Evolutionary conservation across 2,113 vertebrate genomes (phyloP), one percentile per base, ranked within the genome.

Genomic region (Reinhardtius hippoglossoides): DNA sequence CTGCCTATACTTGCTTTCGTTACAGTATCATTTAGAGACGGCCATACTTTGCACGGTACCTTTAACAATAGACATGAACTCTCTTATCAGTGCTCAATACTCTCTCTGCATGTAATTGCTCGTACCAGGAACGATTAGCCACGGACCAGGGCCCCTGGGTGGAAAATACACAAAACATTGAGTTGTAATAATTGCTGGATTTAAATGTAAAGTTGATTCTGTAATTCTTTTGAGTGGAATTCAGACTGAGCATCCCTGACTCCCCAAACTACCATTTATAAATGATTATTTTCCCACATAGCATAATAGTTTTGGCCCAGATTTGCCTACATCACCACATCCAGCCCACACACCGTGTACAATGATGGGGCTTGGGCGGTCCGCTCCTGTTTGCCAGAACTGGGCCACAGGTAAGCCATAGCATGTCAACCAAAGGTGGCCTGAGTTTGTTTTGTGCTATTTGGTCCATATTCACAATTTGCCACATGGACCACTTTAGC

Each of bases 1-100:
- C 78, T 64, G 65, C 40, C 67, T 65, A 62, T 85, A 85, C 85
- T 84, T 86, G 58, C 71, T 80, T 87, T 68, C 24, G 74, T 79
- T 76, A 70, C 61, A 78, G 20, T 72, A 66, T 78, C 57, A 62
- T 74, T 84, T 16, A 78, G 35, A 63, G 37, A 54, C 50, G 48
- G 56, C 27, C 62, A 13, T 48, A 35, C 31, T 46, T 3, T 69
- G n/a, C 46, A 64, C 27, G 52, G 27, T 14, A 55, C 12, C 12
- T n/a, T n/a, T 57, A 66, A 75, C 20, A 65, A 13, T 16, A 50
- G 37, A 62, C 18, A 54, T 44, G 1, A 31, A 16, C 46, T 20
- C 7, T 31, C 6, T 24, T 58, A 24, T 35, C 0, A 1, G 31
- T n/a, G 21, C 40, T 54, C n/a, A 20, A 9, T 54, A 9, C 50